These are phyloP conservation scores for Hypomesus transpacificus DNA, from an alignment of 2,113 vertebrate genomes.

Conservation along the genomic window DNA sequence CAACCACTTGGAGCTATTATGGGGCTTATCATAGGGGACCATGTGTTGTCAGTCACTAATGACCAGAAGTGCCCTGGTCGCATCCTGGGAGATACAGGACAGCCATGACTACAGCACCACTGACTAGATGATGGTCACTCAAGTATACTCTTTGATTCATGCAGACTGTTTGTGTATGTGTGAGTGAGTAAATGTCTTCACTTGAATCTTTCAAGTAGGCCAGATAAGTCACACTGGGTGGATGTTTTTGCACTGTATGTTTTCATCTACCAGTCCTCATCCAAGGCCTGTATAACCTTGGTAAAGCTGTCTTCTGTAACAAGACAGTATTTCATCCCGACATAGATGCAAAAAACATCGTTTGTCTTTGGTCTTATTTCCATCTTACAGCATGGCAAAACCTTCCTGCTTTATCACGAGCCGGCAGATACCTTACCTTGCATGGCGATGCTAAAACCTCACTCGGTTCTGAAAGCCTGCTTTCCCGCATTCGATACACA, in stretches of 20 bases:
- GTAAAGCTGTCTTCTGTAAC: neutral
- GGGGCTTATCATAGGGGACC: slow-evolving; percentile 42
- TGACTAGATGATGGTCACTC: too few relatives aligned
- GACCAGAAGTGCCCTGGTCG: slow-evolving; percentile 32
- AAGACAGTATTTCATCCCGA: neutral
- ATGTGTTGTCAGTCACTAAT: slow-evolving; percentile 37
- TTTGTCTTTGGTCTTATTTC: slow-evolving; percentile 12
- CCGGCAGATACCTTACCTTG: neutral
- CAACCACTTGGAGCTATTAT: slow-evolving; percentile 42
- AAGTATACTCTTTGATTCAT: too few relatives aligned
- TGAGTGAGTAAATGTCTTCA: too few relatives aligned
- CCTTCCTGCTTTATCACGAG: neutral
- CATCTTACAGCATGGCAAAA: slow-evolving; percentile 4
- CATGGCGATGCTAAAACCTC: neutral
- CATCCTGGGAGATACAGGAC: too few relatives aligned
- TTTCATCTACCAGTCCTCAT: neutral
- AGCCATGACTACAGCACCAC: too few relatives aligned
- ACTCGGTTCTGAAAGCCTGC: neutral
- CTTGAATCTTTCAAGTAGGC: too few relatives aligned
- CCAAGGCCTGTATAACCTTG: neutral
- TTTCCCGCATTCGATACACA: neutral
- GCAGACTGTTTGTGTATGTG: too few relatives aligned
- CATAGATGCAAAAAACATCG: neutral
- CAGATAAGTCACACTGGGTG: too few relatives aligned
- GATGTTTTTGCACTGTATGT: too few relatives aligned